Evolutionary conservation across 2,888 invertebrate genomes (phyloP), one percentile per base, ranked within the genome.

Genomic region (Cosmia trapezina): DNA sequence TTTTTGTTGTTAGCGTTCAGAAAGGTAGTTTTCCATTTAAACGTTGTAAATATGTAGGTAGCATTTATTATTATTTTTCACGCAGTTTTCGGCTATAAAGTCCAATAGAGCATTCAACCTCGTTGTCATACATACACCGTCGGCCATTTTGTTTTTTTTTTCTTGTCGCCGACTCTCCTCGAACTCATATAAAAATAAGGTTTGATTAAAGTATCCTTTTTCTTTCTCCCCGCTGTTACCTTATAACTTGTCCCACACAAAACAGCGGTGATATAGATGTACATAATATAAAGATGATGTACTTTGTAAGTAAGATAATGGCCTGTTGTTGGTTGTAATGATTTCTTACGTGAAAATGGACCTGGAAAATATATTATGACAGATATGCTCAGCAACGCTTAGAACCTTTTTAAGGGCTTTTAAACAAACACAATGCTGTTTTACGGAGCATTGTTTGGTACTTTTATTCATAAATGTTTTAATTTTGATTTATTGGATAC

Each of bases 311-410:
- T 84, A 85, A 89, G 87, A 88, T 90, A 91, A 92, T 91, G 89
- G 89, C 78, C 61, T 70, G 78, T 78, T 85, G 87, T 86, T 86
- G 83, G 83, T 84, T 87, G 87, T 88, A 90, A 91, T 91, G 89
- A 91, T 91, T 91, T 90, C 88, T 88, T 86, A 84, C 86, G 88
- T 89, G 89, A 89, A 88, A 89, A 91, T 88, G 84, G 74, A 86
- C 86, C 80, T 68, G 74, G 70, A 60, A 79, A 86, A 81, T 81
- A 79, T 83, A 85, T 74, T 86, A 74, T 74, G 79, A 79, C 68
- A 78, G 81, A 70, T 78, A 80, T 74, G 76, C 76, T 60, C 45
- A 65, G 43, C 54, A 71, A 56, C 71, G 62, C 61, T 76, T 76
- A 76, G 54, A 74, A 72, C 65, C 72, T 68, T 84, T 83, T 79